These are phyloP conservation scores for Chrysocyon brachyurus DNA, from an alignment of 2,797 vertebrate genomes.

Conservation along the genomic window DNA sequence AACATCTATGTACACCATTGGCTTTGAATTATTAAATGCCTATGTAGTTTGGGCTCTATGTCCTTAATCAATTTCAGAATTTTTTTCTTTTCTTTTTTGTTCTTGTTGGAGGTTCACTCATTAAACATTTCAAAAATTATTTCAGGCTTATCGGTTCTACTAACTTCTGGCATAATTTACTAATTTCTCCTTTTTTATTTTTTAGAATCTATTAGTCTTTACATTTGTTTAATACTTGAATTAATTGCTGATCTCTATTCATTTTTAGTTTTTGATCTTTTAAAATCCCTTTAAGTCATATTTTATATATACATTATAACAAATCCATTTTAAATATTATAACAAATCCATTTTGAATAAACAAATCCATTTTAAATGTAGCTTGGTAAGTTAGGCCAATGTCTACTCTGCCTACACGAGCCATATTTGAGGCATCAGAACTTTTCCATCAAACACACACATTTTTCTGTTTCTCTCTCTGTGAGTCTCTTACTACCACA, in stretches of 20 bases:
- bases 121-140: neutral
- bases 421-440: rapidly evolving
- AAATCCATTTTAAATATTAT: too few species aligned
- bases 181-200: neutral
- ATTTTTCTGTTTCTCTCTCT: neutral
- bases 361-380: too few species aligned
- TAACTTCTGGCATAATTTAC: neutral
- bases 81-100: neutral
- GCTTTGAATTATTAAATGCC: neutral
- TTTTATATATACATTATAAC: neutral
- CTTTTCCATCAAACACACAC: neutral
- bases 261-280: neutral
- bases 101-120: neutral
- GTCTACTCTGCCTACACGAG: rapidly evolving
- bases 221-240: neutral
- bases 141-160: neutral
- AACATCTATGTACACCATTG: neutral
- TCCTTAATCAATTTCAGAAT: neutral
- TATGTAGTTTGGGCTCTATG: neutral
- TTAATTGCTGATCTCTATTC: neutral
- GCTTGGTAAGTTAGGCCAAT: too few species aligned
- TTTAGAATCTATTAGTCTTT: neutral
- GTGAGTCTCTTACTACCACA: too few species aligned
- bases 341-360: too few species aligned
- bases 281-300: neutral